Evolutionary conservation across 2,797 vertebrate species (phyloP).

Genomic region (Sitta carolinensis): DNA sequence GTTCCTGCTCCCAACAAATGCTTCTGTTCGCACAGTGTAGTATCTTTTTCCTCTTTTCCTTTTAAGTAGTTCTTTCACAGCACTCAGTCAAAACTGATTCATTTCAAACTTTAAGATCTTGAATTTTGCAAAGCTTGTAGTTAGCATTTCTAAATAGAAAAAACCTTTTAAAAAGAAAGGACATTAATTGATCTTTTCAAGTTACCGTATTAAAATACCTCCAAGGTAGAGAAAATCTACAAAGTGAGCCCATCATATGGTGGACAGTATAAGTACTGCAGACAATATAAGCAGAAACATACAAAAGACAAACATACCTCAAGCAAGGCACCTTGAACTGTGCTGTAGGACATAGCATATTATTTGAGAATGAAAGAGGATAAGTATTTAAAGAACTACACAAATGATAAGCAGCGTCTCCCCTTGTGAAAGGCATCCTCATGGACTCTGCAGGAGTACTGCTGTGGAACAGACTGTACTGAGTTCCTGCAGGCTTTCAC

Average conservation of each 20-base stretch:
- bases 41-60: not conserved
- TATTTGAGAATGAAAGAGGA: not conserved
- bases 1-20: not conserved
- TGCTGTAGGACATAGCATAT: not conserved
- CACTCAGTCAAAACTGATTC: not conserved
- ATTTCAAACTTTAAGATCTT: not conserved
- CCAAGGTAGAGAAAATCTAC: not conserved
- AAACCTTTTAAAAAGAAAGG: not conserved
- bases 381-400: not conserved
- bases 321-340: not conserved
- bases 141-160: not conserved
- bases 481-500: not conserved
- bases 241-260: not conserved
- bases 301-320: not conserved
- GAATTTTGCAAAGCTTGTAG: not conserved
- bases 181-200: not conserved
- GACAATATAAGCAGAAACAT: not conserved
- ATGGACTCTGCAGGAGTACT: rapidly evolving
- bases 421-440: not conserved
- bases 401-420: not conserved
- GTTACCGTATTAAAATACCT: not conserved
- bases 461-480: not conserved
- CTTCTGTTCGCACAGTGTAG: not conserved
- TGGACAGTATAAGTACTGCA: not conserved
- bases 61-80: not conserved